Conservation (phyloP, 2,113 vertebrate species). For the Thamnaconus septentrionalis region DNA sequence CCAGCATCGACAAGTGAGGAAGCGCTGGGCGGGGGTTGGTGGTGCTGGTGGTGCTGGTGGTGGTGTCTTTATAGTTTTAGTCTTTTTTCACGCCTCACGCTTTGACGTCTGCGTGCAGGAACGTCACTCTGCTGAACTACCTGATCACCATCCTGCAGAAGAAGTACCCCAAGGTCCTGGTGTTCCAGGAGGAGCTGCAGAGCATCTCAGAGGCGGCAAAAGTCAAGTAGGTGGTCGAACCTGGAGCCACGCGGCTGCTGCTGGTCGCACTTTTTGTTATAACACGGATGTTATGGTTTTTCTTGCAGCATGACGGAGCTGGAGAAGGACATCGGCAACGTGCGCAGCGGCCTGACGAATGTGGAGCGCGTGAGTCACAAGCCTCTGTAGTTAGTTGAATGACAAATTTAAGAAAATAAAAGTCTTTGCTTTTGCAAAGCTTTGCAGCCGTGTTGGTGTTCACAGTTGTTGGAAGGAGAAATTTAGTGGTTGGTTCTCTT, state of each 20-base stretch:
- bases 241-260: not conserved
- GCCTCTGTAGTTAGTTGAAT: not conserved
- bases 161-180: conserved; percentile 95
- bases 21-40: not conserved
- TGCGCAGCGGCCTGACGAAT: conserved; percentile 90
- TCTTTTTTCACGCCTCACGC: not conserved
- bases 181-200: conserved; percentile 87
- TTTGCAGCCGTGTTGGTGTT: too few relatives aligned
- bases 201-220: conserved; percentile 90
- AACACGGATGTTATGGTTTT: not conserved
- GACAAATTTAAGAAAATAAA: too few relatives aligned
- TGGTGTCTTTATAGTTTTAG: not conserved
- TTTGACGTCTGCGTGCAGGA: conserved; percentile 74
- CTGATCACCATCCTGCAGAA: conserved; percentile 97
- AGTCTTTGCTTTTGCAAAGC: too few relatives aligned
- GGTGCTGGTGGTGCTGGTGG: not conserved
- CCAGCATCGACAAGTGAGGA: conserved; percentile 98
- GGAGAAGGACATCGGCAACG: conserved; percentile 93
- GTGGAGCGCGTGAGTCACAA: conserved; percentile 90
- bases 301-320: conserved; percentile 91
- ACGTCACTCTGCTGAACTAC: conserved; percentile 97
- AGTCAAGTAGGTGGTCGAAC: conserved; percentile 87
- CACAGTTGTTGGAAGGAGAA: too few relatives aligned
- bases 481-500: too few relatives aligned
- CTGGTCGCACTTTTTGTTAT: not conserved